phyloP scores from a whole-genome alignment of 2,888 invertebrate species.

The Agriopis marginaria region DNA sequence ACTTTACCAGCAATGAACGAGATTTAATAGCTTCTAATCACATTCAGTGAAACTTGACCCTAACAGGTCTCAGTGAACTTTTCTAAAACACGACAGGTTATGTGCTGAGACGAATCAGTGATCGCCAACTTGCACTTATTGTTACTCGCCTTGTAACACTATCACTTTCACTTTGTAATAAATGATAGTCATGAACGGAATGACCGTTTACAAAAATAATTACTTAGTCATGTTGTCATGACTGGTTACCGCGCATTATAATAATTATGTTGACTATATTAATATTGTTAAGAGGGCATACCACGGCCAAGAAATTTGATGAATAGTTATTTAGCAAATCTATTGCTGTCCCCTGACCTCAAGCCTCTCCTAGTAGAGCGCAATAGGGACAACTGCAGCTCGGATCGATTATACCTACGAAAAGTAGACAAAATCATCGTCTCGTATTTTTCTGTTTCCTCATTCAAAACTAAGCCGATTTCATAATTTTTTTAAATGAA shows the following conservation, averaged over 20 bases:
- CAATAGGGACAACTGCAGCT: too few species aligned
- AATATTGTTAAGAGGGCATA: conserved; percentile 11
- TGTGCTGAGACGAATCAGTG: conserved; percentile 39
- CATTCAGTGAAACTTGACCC: conserved; percentile 18
- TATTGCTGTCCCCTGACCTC: too few species aligned
- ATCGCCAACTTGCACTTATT: conserved; percentile 43
- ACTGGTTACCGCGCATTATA: conserved; percentile 17
- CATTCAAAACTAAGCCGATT: too few species aligned
- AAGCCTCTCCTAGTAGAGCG: too few species aligned
- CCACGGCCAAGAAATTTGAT: too few species aligned
- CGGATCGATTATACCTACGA: too few species aligned
- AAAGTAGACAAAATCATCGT: too few species aligned
- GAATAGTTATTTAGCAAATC: too few species aligned
- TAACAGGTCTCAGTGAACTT: conserved; percentile 15
- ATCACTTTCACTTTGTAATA: conserved; percentile 55
- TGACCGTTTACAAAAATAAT: conserved; percentile 44
- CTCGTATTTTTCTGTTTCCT: too few species aligned
- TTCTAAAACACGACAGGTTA: conserved; percentile 38
- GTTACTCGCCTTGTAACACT: conserved; percentile 28
- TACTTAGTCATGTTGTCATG: conserved; percentile 42
- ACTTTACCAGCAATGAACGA: not conserved
- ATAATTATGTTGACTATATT: conserved; percentile 6
- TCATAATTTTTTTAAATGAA: too few species aligned
- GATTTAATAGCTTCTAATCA: not conserved
- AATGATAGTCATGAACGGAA: conserved; percentile 39